Evolutionary conservation across 1,140 invertebrate species (phyloP).

Genomic region (Linepithema humile): DNA sequence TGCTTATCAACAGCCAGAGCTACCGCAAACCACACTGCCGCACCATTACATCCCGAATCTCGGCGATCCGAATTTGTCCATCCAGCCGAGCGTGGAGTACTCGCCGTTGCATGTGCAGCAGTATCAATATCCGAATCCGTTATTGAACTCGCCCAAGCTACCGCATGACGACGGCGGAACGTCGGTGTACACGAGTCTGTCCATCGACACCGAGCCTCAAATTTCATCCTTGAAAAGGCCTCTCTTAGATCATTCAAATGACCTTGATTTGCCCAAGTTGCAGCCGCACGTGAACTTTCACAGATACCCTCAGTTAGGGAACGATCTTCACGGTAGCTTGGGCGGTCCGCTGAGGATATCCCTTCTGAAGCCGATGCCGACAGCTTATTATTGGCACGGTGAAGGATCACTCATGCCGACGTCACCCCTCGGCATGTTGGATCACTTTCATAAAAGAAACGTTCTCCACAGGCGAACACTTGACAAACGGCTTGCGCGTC

Average conservation of each 20-base stretch:
- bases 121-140: background rate
- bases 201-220: slow-evolving; percentile 47
- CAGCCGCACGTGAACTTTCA: slow-evolving; percentile 36
- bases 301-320: slow-evolving; percentile 3
- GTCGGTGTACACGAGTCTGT: slow-evolving; percentile 50
- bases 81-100: slow-evolving; percentile 56
- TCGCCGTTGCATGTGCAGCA: slow-evolving; percentile 53
- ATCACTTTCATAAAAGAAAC: slow-evolving; percentile 40
- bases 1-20: slow-evolving; percentile 10
- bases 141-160: slow-evolving; percentile 1
- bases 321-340: slow-evolving; percentile 19
- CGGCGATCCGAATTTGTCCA: background rate
- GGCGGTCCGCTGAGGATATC: slow-evolving; percentile 59
- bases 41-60: slow-evolving; percentile 11
- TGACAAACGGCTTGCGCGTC: slow-evolving; percentile 17
- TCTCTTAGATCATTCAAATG: background rate
- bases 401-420: slow-evolving; percentile 21
- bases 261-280: slow-evolving; percentile 43
- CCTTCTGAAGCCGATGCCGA: slow-evolving; percentile 27
- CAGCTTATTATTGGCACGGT: slow-evolving; percentile 50
- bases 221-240: slow-evolving; percentile 50
- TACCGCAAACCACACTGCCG: background rate
- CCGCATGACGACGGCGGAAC: background rate
- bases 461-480: slow-evolving; percentile 18
- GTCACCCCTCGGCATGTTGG: background rate